phyloP scores from a whole-genome alignment of 2,797 vertebrate species.

The Acrocephalus scirpaceus region DNA sequence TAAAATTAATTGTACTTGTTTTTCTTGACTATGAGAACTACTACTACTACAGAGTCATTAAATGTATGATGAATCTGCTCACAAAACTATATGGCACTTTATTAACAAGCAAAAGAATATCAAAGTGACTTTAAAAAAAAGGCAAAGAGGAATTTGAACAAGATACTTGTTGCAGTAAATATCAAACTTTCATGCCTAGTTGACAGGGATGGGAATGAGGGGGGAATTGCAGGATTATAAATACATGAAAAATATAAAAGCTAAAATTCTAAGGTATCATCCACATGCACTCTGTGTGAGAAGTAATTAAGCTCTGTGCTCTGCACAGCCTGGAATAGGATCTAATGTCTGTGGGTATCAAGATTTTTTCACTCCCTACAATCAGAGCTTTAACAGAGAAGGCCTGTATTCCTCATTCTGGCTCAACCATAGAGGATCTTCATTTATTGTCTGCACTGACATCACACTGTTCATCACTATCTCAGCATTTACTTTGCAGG shows the following conservation, averaged over 20 bases:
- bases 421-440: not conserved
- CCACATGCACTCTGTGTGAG: not conserved
- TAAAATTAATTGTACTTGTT: not conserved
- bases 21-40: not conserved
- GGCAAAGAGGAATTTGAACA: not conserved
- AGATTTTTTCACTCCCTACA: not conserved
- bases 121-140: not conserved
- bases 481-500: not conserved
- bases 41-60: not conserved
- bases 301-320: not conserved
- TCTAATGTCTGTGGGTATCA: not conserved
- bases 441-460: not conserved
- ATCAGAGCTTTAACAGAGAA: not conserved
- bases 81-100: not conserved
- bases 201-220: accelerated
- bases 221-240: not conserved
- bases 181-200: not conserved
- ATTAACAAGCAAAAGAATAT: not conserved
- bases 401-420: not conserved
- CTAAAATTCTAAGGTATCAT: not conserved
- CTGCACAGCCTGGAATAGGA: not conserved
- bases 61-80: not conserved
- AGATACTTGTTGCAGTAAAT: not conserved
- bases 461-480: not conserved
- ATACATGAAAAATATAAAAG: not conserved